phyloP scores from a whole-genome alignment of 2,888 invertebrate genomes.

The Pyrrhopygopsis socrates region DNA sequence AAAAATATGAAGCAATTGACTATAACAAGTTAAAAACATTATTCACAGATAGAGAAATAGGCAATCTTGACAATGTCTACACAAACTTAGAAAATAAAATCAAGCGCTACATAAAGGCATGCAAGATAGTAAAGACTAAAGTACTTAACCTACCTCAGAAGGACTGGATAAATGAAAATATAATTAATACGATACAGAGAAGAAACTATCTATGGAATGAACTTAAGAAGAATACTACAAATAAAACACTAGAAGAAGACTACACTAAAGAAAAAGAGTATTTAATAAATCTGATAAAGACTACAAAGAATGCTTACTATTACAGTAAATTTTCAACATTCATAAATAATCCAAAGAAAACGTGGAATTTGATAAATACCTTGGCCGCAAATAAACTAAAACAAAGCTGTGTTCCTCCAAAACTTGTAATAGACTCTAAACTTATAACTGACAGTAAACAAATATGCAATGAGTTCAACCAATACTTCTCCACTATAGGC shows the following conservation, averaged over 20 bases:
- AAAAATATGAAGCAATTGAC: constrained; percentile 41
- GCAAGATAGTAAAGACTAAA: constrained; percentile 47
- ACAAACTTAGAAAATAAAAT: constrained; percentile 10
- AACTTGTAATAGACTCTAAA: neutral
- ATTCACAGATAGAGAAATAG: neutral
- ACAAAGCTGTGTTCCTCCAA: constrained; percentile 9
- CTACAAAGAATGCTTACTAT: constrained; percentile 50
- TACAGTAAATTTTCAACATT: constrained; percentile 49
- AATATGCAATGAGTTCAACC: constrained; percentile 14
- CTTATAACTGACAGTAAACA: neutral
- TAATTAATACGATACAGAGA: constrained; percentile 35
- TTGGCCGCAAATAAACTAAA: neutral
- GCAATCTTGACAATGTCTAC: neutral
- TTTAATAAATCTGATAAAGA: constrained; percentile 38
- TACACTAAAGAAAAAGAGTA: constrained; percentile 15
- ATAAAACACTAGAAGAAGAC: constrained; percentile 9
- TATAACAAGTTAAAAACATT: constrained; percentile 18
- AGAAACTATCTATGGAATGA: constrained; percentile 39
- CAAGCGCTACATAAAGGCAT: neutral
- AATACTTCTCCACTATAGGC: constrained; percentile 25
- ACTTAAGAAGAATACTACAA: constrained; percentile 2
- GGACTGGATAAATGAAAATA: constrained; percentile 53
- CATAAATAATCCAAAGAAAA: constrained; percentile 63
- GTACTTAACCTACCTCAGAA: constrained; percentile 35
- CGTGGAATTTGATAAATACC: constrained; percentile 62